Evolutionary conservation across 2,113 vertebrate species (phyloP).

Genomic region (Turdus rufiventris): DNA sequence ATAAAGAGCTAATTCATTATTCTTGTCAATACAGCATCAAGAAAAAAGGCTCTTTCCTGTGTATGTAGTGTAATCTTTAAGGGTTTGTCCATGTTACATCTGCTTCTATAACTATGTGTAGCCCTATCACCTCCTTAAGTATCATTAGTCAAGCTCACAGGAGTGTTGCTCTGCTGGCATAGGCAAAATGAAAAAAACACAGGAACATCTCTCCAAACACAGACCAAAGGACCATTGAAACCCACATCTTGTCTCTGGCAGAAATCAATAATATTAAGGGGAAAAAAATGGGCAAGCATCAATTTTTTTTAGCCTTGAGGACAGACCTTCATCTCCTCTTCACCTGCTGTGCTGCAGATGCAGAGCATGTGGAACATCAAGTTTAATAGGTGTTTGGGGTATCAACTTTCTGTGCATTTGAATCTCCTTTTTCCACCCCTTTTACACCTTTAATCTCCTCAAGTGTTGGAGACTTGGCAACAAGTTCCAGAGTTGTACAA

Average conservation of each 20-base stretch:
- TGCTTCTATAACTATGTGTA: background rate
- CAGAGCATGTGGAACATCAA: background rate
- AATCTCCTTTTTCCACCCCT: background rate
- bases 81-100: background rate
- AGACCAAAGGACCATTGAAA: background rate
- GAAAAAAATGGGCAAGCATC: background rate
- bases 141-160: background rate
- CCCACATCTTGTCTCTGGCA: background rate
- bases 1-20: background rate
- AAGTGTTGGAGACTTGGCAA: background rate
- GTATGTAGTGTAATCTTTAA: background rate
- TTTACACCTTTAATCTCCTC: background rate
- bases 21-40: background rate
- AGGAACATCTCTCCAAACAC: background rate
- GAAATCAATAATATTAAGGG: background rate
- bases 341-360: background rate
- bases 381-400: background rate
- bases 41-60: background rate
- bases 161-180: background rate
- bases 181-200: background rate
- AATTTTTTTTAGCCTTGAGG: background rate
- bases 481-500: background rate
- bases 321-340: background rate
- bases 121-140: background rate
- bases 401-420: background rate